phyloP scores from a whole-genome alignment of 30 jellyfish, hydroid and myxozoan species.

The Chrysaora quinquecirrha region DNA sequence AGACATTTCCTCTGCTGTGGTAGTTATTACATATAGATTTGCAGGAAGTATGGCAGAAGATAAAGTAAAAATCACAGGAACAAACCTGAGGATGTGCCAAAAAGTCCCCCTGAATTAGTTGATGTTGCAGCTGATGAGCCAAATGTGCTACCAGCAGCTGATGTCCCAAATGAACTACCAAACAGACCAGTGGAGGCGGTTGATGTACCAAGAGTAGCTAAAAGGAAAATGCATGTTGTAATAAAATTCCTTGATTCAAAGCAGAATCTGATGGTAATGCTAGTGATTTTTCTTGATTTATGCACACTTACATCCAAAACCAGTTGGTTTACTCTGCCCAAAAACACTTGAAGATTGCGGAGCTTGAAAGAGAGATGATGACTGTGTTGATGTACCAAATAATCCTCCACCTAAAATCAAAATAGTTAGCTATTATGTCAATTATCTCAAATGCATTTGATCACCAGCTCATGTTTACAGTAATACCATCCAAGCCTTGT shows the following conservation, averaged over 20 bases:
- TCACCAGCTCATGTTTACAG: too few species aligned
- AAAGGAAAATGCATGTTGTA: not conserved
- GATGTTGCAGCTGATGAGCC: constrained; percentile 51
- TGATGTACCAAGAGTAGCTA: constrained; percentile 22
- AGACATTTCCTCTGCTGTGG: too few species aligned
- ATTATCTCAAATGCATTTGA: too few species aligned
- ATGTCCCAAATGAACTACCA: constrained; percentile 62
- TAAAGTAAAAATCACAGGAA: not conserved
- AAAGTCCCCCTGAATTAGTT: constrained; percentile 61
- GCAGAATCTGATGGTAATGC: too few species aligned
- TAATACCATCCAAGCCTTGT: too few species aligned
- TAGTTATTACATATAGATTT: too few species aligned
- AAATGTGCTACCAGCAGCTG: constrained; percentile 58
- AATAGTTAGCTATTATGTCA: too few species aligned
- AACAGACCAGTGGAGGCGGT: constrained; percentile 66
- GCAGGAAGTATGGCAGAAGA: too few species aligned
- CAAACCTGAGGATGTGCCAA: constrained; percentile 66
- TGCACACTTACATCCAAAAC: constrained; percentile 25
- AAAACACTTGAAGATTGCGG: constrained; percentile 82
- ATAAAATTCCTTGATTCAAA: not conserved
- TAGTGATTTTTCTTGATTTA: too few species aligned
- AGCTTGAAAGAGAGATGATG: constrained; percentile 66
- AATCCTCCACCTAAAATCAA: constrained; percentile 65
- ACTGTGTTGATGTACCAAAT: constrained; percentile 78
- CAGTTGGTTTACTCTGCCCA: constrained; percentile 58